Conservation (phyloP, 2,888 invertebrate species). For the Drosophila anceps region DNA sequence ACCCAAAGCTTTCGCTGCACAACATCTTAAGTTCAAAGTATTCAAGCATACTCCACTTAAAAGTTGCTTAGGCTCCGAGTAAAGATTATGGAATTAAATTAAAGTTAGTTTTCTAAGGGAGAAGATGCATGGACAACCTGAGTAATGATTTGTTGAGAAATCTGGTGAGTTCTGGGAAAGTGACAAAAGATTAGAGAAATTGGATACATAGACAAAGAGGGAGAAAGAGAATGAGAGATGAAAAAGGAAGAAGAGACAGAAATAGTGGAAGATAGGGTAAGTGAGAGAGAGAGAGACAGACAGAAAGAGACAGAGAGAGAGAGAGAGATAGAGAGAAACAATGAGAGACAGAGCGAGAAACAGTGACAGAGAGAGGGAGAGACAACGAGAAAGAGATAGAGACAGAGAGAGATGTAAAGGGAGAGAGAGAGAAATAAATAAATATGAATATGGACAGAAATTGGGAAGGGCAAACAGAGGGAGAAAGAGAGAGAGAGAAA, state of each 20-base stretch:
- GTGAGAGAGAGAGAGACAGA: neutral
- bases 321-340: too few relatives aligned
- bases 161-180: neutral
- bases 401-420: neutral
- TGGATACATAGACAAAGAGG: neutral
- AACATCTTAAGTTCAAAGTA: conserved; percentile 6
- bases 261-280: neutral
- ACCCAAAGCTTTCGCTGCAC: neutral
- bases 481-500: neutral
- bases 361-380: neutral
- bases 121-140: neutral
- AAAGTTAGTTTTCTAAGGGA: neutral
- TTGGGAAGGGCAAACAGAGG: too few relatives aligned
- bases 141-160: neutral
- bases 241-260: neutral
- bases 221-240: neutral
- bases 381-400: neutral
- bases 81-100: neutral
- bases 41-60: neutral
- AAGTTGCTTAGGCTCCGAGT: conserved; percentile 2
- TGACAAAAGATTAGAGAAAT: neutral
- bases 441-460: too few relatives aligned
- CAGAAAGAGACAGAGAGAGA: too few relatives aligned
- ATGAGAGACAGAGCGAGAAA: too few relatives aligned
- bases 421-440: too few relatives aligned